Evolutionary conservation across 2,113 vertebrate genomes (phyloP), one percentile per base, ranked within the genome.

Genomic region (Clarias gariepinus): DNA sequence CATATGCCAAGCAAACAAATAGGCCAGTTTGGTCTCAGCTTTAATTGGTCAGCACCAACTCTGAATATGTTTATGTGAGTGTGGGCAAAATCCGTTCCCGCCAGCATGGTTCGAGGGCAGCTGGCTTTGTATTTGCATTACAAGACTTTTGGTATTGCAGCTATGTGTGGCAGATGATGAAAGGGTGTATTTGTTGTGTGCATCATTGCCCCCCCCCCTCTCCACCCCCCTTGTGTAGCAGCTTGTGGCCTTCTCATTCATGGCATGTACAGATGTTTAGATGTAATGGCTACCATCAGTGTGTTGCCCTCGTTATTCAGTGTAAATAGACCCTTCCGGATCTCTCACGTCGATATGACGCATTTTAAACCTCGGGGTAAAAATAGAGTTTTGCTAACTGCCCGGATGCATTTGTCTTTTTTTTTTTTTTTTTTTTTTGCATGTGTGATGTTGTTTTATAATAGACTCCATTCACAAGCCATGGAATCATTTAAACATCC

Each of bases 211-310:
- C 80, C 28, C 57, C 76, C 66, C 83, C 23, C 9, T 5, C 80
- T 36, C 52, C n/a, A 53, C 16, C 19, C 13, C 5, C 2, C 18
- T 57, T 25, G 25, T 28, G 9, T 25, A n/a, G 41, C 81, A 78
- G 81, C 60, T 61, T 83, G 81, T 21, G 57, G 73, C 71, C 60
- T n/a, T 61, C 57, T 66, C 2, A 4, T 74, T 77, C 69, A 60
- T 61, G 74, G 57, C 55, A 82, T 41, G 60, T 83, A 87, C 86
- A 83, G 86, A 83, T 83, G 86, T 83, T 83, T 66, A 28, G n/a
- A 53, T 74, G 60, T 87, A 89, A 68, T 47, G 30, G 23, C 61
- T 74, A 87, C 81, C 81, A 87, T 87, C 74, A 85, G 71, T 68
- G 61, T 64, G 73, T 15, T 81, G 74, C 23, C 66, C 58, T 61